phyloP scores from a whole-genome alignment of 2,113 vertebrate genomes.

The Dasyurus viverrinus region DNA sequence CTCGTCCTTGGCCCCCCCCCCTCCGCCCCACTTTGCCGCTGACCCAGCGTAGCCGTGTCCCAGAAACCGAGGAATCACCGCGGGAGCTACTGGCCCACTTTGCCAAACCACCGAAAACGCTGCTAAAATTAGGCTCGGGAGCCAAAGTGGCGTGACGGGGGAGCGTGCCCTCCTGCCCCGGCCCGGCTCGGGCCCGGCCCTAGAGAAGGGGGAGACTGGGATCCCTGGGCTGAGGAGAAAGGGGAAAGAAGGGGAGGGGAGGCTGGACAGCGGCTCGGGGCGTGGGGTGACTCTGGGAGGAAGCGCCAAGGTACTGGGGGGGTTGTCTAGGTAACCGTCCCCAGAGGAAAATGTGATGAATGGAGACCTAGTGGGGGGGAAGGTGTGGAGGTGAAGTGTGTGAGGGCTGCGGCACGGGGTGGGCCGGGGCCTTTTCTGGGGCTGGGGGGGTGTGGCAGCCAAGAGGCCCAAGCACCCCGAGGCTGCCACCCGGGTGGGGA shows the following conservation, averaged over 20 bases:
- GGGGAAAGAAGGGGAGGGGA: too few relatives aligned
- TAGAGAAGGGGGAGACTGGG: neutral
- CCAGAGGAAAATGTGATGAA: neutral
- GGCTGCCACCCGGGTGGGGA: too few relatives aligned
- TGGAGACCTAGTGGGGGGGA: neutral
- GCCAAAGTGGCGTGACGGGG: conserved; percentile 57
- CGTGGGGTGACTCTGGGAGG: too few relatives aligned
- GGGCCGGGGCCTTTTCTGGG: neutral
- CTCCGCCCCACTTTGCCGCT: conserved; percentile 74
- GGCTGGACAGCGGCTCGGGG: neutral
- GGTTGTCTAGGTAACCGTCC: neutral
- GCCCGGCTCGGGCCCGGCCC: conserved; percentile 9
- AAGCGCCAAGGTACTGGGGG: neutral
- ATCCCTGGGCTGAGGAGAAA: neutral
- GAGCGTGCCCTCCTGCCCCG: conserved; percentile 58
- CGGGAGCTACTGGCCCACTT: conserved; percentile 72
- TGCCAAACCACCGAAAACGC: conserved; percentile 61
- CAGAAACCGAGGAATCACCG: conserved; percentile 74
- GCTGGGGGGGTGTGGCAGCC: neutral
- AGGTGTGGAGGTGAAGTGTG: neutral
- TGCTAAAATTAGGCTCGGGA: conserved; percentile 78
- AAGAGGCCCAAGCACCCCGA: neutral
- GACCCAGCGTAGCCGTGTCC: conserved; percentile 74
- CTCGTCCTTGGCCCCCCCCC: conserved; percentile 75
- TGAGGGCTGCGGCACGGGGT: neutral